Evolutionary conservation across 2,113 vertebrate genomes (phyloP).

Genomic region (Microcebus jonahi): DNA sequence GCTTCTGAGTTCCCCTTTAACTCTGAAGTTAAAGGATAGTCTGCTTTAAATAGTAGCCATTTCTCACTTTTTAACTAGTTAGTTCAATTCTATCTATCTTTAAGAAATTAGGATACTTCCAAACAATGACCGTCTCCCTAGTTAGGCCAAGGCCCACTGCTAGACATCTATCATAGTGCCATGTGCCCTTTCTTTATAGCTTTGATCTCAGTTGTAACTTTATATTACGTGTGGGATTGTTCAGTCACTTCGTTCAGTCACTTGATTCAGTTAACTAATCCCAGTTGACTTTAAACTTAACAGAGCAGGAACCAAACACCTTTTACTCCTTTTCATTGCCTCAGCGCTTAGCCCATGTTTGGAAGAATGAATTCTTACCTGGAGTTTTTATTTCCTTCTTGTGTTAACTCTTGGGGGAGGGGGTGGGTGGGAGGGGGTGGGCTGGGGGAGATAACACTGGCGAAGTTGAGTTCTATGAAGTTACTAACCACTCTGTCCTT

Average conservation of each 20-base stretch:
- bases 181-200: not conserved
- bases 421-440: no score
- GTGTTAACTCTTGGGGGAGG: not conserved
- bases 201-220: conserved; percentile 22
- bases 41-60: not conserved
- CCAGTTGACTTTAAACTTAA: conserved; percentile 28
- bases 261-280: not conserved
- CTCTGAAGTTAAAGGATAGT: not conserved
- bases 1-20: not conserved
- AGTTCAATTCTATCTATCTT: conserved; percentile 24
- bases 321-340: not conserved
- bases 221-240: not conserved
- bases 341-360: not conserved
- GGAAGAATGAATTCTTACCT: not conserved
- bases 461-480: not conserved
- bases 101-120: not conserved
- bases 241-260: not conserved
- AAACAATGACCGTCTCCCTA: not conserved
- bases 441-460: not conserved
- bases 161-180: not conserved
- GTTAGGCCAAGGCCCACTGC: not conserved
- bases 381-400: conserved; percentile 25
- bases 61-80: not conserved
- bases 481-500: not conserved
- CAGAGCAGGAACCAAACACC: not conserved